Evolutionary conservation across 2,888 invertebrate genomes (phyloP).

Genomic region (Drosophila parthenogenetica): DNA sequence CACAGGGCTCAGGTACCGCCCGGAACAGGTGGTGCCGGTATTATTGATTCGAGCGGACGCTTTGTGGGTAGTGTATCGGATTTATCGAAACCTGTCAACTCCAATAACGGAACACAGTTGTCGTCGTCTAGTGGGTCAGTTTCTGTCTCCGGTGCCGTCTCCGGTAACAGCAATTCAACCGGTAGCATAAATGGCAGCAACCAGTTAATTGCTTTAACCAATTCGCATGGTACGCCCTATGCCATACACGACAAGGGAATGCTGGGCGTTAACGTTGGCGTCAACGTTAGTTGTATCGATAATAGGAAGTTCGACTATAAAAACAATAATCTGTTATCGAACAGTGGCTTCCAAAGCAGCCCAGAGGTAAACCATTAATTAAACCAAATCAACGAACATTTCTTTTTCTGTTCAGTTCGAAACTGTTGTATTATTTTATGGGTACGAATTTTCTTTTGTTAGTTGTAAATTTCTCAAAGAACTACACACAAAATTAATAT

Average conservation of each 20-base stretch:
- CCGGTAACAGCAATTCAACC: conserved; percentile 19
- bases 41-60: conserved; percentile 52
- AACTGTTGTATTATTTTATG: no score
- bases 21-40: conserved; percentile 29
- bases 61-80: conserved; percentile 48
- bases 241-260: conserved; percentile 61
- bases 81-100: conserved; percentile 38
- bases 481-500: no score
- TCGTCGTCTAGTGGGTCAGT: no score
- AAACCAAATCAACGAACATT: background rate
- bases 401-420: background rate
- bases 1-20: conserved; percentile 35
- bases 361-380: conserved; percentile 71
- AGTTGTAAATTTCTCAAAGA: no score
- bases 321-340: conserved; percentile 74
- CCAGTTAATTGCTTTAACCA: conserved; percentile 50
- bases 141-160: conserved; percentile 5
- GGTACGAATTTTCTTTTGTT: no score
- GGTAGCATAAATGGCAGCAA: conserved; percentile 32
- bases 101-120: conserved; percentile 28
- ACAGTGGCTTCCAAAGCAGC: conserved; percentile 69
- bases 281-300: conserved; percentile 65
- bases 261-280: conserved; percentile 30
- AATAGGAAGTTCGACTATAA: conserved; percentile 79
- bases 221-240: conserved; percentile 54